phyloP scores from a whole-genome alignment of 2,113 vertebrate species.

The Climacteris rufus region DNA sequence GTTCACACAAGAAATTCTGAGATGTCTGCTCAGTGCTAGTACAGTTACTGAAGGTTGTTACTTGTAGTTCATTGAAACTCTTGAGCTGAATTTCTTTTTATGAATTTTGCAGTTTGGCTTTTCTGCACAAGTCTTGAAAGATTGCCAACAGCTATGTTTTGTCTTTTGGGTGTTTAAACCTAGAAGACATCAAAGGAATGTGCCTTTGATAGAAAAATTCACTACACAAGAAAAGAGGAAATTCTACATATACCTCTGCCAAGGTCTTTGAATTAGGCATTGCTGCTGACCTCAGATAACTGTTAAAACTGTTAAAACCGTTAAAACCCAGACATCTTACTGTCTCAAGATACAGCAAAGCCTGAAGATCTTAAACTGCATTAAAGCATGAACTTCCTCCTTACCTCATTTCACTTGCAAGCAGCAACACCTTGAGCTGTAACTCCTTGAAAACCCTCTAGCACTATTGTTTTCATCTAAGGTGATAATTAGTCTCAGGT shows the following conservation, averaged over 20 bases:
- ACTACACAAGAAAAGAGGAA: not conserved
- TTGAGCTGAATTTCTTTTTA: not conserved
- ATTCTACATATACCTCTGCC: not conserved
- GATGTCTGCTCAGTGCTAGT: not conserved
- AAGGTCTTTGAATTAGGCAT: not conserved
- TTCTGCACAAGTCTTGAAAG: not conserved
- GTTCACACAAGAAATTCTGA: not conserved
- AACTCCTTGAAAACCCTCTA: not conserved
- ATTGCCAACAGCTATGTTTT: not conserved
- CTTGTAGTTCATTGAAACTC: not conserved
- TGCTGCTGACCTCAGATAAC: not conserved
- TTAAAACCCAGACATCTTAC: not conserved
- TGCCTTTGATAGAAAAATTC: not conserved
- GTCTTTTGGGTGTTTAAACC: not conserved
- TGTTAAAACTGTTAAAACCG: no score
- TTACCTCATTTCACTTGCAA: not conserved
- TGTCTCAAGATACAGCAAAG: not conserved
- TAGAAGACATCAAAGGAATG: not conserved
- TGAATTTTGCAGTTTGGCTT: not conserved
- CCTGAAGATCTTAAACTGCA: not conserved
- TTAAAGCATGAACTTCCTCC: not conserved
- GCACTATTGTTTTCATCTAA: not conserved
- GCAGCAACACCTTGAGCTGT: not conserved
- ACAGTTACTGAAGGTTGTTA: not conserved
- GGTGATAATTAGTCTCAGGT: not conserved